These are phyloP conservation scores for Coregonus suidteri DNA, from an alignment of 2,797 vertebrate species.

Conservation along the genomic window DNA sequence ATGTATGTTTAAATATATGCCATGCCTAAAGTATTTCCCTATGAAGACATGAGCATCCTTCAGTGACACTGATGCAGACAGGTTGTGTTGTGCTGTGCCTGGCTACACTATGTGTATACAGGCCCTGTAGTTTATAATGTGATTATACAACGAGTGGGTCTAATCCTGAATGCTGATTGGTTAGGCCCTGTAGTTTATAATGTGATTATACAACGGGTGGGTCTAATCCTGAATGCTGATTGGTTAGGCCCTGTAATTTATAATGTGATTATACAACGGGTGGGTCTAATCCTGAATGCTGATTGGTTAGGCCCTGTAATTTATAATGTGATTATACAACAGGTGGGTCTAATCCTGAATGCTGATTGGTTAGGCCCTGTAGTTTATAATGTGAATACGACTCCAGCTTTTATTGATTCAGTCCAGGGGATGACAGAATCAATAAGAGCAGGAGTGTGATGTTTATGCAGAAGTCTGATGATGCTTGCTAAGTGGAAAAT, in stretches of 20 bases:
- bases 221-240: no score
- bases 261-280: no score
- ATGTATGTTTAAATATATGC: not conserved
- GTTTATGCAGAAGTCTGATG: conserved; percentile 76
- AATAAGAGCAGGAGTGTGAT: conserved; percentile 42
- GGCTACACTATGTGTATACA: conserved; percentile 62
- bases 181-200: no score
- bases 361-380: no score
- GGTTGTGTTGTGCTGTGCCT: not conserved
- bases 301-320: no score
- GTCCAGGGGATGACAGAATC: conserved; percentile 61
- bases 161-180: no score
- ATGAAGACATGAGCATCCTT: not conserved
- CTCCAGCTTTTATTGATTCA: conserved; percentile 74
- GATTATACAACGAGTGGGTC: conserved; percentile 25
- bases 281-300: no score
- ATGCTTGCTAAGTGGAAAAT: conserved; percentile 74
- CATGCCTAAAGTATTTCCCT: not conserved
- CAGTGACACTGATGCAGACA: conserved; percentile 13
- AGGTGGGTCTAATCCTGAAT: no score
- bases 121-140: conserved; percentile 68
- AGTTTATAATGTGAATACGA: conserved; percentile 74
- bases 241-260: no score
- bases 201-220: no score
- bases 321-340: no score